A percentile compares a stretch with the other conserved stretches of the same genome.
Evolutionary conservation across 2,888 invertebrate genomes (phyloP).

Genomic region (Pemphredon lugubris): DNA sequence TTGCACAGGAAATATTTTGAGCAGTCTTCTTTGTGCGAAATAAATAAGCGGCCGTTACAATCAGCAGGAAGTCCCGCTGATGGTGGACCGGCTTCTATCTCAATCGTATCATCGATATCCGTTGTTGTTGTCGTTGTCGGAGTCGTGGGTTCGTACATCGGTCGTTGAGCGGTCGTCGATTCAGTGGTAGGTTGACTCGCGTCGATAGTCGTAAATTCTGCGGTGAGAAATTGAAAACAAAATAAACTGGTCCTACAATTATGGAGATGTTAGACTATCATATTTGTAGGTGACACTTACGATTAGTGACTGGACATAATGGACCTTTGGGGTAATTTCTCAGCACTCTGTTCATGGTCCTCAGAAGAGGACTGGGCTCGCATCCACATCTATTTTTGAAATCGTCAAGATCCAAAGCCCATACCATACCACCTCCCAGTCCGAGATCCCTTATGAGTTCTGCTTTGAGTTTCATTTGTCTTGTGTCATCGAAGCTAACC

Average conservation of each 20-base stretch:
- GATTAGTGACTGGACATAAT: conserved; percentile 82
- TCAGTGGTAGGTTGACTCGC: conserved; percentile 7
- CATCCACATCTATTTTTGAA: conserved; percentile 91
- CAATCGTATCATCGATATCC: conserved; percentile 70
- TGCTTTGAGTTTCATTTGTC: conserved; percentile 91
- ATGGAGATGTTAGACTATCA: too few relatives aligned
- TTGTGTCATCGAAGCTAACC: conserved; percentile 95
- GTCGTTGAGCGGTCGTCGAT: conserved; percentile 33
- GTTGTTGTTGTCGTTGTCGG: conserved; percentile 37
- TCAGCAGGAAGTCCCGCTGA: conserved; percentile 76
- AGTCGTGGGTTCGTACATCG: conserved; percentile 56
- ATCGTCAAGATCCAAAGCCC: conserved; percentile 94
- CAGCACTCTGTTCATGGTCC: conserved; percentile 90
- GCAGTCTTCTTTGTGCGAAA: conserved; percentile 86
- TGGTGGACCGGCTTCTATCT: conserved; percentile 68
- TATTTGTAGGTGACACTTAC: conserved; percentile 36
- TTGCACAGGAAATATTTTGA: conserved; percentile 91
- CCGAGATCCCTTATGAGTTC: conserved; percentile 90
- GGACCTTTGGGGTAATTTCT: conserved; percentile 87
- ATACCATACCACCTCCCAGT: conserved; percentile 93
- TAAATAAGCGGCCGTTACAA: conserved; percentile 84
- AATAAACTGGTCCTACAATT: not conserved
- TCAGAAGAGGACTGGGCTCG: conserved; percentile 90
- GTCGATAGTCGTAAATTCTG: conserved; percentile 37
- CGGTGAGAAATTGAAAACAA: not conserved